These are phyloP conservation scores for Meloe dianella DNA, from an alignment of 2,888 invertebrate species.

Conservation along the genomic window DNA sequence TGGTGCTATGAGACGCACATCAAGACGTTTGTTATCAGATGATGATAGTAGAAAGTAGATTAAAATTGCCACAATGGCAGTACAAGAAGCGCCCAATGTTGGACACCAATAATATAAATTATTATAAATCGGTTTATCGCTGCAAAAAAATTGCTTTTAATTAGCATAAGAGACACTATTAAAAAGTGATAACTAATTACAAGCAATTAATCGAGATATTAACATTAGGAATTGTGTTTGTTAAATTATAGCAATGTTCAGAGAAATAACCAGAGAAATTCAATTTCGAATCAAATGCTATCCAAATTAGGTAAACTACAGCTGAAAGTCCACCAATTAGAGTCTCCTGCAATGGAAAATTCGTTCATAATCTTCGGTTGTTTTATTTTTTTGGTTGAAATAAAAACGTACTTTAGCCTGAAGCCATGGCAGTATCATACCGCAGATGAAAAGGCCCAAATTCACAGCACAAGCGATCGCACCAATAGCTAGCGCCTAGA, in stretches of 20 bases:
- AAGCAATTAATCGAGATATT: slow-evolving; percentile 10
- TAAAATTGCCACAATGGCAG: background rate
- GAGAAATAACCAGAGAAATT: slow-evolving; percentile 7
- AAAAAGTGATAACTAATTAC: background rate
- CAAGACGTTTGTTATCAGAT: background rate
- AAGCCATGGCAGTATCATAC: background rate
- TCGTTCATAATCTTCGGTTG: background rate
- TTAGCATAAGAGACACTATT: too few species aligned
- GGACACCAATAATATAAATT: slow-evolving; percentile 12
- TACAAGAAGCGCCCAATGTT: background rate
- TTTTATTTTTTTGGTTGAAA: too few species aligned
- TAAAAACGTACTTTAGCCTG: background rate
- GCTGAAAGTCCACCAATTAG: background rate
- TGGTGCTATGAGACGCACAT: background rate
- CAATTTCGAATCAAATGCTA: background rate
- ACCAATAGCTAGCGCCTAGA: background rate
- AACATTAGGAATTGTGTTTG: background rate
- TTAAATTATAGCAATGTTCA: background rate
- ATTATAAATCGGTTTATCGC: slow-evolving; percentile 9
- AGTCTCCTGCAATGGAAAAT: background rate
- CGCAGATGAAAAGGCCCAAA: background rate
- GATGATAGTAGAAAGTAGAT: background rate
- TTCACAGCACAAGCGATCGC: background rate
- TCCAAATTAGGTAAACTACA: background rate
- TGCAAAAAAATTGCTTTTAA: too few species aligned